Evolutionary conservation across 2,888 invertebrate species (phyloP).

Genomic region (Melinopterus prodromus): DNA sequence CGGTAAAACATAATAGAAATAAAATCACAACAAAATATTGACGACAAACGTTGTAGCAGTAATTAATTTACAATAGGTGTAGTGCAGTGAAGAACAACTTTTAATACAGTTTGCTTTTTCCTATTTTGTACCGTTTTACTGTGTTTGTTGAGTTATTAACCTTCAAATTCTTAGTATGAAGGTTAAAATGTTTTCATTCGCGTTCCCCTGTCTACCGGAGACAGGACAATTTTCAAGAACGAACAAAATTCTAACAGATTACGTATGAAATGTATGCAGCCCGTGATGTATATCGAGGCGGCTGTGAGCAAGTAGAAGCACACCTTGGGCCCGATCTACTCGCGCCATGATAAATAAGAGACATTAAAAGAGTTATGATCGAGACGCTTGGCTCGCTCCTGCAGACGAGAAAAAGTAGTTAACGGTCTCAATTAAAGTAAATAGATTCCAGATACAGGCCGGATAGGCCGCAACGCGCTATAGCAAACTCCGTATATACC

Average conservation of each 20-base stretch:
- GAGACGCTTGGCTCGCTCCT: neutral
- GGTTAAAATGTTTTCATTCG: too few relatives aligned
- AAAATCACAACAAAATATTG: too few relatives aligned
- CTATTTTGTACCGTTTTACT: too few relatives aligned
- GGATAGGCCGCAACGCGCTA: neutral
- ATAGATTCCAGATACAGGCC: neutral
- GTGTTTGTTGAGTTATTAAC: too few relatives aligned
- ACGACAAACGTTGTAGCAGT: too few relatives aligned
- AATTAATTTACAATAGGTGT: too few relatives aligned
- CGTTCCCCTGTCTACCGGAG: neutral
- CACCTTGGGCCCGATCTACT: neutral
- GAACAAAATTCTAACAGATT: neutral
- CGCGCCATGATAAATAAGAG: neutral
- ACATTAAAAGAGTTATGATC: neutral
- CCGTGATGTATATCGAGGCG: neutral
- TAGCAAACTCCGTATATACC: neutral
- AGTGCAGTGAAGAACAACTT: too few relatives aligned
- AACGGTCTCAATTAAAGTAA: slow-evolving; percentile 4
- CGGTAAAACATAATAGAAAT: too few relatives aligned
- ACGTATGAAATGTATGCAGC: neutral
- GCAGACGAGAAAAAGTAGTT: neutral
- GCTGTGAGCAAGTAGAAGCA: neutral
- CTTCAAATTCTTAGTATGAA: too few relatives aligned
- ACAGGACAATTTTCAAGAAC: neutral
- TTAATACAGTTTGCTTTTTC: too few relatives aligned